A percentile compares a stretch with the other conserved stretches of the same genome.
Conservation (phyloP, 2,113 vertebrate species). For the Sarotherodon lohbergeri region DNA sequence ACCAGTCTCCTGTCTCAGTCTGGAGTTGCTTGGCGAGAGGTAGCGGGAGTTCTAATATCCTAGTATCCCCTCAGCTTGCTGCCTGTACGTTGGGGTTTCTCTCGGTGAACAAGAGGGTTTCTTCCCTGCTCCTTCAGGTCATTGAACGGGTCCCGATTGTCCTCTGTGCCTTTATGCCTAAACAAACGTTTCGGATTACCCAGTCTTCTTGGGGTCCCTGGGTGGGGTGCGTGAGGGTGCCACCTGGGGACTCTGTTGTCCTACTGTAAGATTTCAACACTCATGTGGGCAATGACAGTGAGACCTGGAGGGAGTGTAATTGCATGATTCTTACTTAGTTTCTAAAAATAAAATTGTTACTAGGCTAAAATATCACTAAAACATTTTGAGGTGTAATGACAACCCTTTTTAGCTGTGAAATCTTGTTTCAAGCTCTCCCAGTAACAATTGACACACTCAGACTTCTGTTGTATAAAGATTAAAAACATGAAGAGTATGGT, state of each 20-base stretch:
- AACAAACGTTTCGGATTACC: rapidly evolving
- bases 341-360: background rate
- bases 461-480: background rate
- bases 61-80: background rate
- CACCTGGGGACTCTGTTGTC: background rate
- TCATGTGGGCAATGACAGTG: background rate
- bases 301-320: background rate
- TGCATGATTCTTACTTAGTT: background rate
- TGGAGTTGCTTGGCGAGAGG: background rate
- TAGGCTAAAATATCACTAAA: background rate
- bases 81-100: background rate
- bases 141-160: rapidly evolving
- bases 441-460: background rate
- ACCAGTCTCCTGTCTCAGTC: background rate
- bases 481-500: background rate
- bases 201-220: background rate
- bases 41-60: rapidly evolving
- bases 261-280: background rate
- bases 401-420: background rate
- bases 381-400: slow-evolving; percentile 7
- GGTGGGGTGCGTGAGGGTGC: background rate
- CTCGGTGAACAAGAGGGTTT: background rate
- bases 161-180: background rate
- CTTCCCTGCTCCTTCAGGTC: background rate
- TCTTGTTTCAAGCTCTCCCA: background rate